Conservation (phyloP, 2,797 vertebrate species). For the Geotrypetes seraphini region DNA sequence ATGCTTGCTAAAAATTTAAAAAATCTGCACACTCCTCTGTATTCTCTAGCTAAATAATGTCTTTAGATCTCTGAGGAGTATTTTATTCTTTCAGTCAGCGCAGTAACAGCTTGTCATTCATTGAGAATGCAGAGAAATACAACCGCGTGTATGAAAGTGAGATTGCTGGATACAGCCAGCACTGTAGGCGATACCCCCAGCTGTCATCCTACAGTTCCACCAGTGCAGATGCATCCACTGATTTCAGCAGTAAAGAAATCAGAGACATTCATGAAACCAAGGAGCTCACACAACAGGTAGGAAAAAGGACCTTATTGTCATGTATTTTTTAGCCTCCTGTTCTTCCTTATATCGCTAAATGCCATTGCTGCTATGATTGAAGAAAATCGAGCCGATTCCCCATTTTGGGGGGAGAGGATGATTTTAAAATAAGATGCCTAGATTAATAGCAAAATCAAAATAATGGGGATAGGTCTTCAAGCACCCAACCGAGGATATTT, state of each 20-base stretch:
- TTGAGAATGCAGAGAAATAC: conserved; percentile 83
- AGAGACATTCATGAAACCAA: conserved; percentile 86
- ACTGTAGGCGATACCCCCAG: conserved; percentile 70
- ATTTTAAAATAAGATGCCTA: too few species aligned
- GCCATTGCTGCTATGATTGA: too few species aligned
- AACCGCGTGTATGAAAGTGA: conserved; percentile 85
- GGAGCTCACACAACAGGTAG: conserved; percentile 84
- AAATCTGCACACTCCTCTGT: conserved; percentile 29
- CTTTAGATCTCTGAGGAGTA: too few species aligned
- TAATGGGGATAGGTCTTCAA: too few species aligned
- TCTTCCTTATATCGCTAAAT: too few species aligned
- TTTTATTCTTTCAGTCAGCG: conserved; percentile 40
- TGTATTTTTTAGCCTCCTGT: too few species aligned
- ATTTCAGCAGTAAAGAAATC: conserved; percentile 91
- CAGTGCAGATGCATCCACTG: conserved; percentile 72
- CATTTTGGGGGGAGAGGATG: too few species aligned
- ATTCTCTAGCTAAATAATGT: background rate
- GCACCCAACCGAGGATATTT: too few species aligned
- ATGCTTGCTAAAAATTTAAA: too few species aligned
- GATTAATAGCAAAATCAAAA: too few species aligned
- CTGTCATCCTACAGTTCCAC: conserved; percentile 64
- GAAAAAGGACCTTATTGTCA: too few species aligned
- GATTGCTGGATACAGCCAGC: conserved; percentile 69
- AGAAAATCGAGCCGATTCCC: too few species aligned
- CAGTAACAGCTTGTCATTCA: conserved; percentile 68